Percentiles rank a stretch among this genome's conserved stretches.
These are phyloP conservation scores for Meiosimyza platycephala DNA, from an alignment of 2,888 invertebrate genomes.

Conservation along the genomic window DNA sequence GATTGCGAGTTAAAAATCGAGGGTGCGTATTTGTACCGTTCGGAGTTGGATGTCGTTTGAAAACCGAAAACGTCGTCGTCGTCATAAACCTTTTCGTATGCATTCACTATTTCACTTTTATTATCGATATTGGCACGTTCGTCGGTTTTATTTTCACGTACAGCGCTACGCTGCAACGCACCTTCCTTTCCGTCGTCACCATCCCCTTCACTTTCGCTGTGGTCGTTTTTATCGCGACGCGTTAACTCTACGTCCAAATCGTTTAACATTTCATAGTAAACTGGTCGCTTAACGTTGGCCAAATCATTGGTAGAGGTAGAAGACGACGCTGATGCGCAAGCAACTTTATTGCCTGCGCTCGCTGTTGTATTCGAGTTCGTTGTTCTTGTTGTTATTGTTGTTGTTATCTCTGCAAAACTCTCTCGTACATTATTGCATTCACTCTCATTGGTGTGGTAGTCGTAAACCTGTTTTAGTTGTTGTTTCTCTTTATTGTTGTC, in stretches of 20 bases:
- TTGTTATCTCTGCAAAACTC: constrained; percentile 38
- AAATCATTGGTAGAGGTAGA: constrained; percentile 43
- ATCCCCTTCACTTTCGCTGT: constrained; percentile 37
- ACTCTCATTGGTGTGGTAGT: neutral
- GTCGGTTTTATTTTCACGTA: constrained; percentile 29
- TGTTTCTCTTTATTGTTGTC: neutral
- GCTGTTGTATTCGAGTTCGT: constrained; percentile 7
- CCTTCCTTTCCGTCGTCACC: constrained; percentile 34
- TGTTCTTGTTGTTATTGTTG: constrained; percentile 39
- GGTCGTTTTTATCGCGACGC: constrained; percentile 15
- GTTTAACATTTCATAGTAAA: constrained; percentile 64
- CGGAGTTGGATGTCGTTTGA: constrained; percentile 26
- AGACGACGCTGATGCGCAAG: constrained; percentile 49
- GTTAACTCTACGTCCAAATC: constrained; percentile 50
- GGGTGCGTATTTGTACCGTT: constrained; percentile 14
- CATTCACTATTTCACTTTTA: constrained; percentile 21
- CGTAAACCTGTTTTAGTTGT: neutral
- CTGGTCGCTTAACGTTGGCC: constrained; percentile 47
- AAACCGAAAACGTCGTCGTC: constrained; percentile 44
- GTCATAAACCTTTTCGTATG: constrained; percentile 17
- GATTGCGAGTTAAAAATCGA: neutral
- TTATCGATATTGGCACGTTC: constrained; percentile 26
- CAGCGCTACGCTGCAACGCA: constrained; percentile 37
- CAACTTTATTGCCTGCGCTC: constrained; percentile 43
- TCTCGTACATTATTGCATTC: constrained; percentile 7